phyloP scores from a whole-genome alignment of 2,113 vertebrate species.

The Crocuta crocuta region DNA sequence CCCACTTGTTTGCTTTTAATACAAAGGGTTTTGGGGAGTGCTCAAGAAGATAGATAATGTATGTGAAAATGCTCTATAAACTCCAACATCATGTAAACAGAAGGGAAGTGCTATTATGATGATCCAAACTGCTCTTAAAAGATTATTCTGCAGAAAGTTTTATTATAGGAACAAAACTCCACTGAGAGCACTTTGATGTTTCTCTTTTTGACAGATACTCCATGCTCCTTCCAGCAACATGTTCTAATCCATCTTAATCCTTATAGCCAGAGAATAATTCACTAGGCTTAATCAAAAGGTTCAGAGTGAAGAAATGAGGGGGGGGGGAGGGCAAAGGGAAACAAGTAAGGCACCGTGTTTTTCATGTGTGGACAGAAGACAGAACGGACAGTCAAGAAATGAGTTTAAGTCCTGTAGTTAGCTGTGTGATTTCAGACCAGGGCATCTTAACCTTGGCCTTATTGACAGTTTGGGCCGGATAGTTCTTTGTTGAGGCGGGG shows the following conservation, averaged over 20 bases:
- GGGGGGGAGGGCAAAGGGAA: not conserved
- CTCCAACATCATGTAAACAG: constrained; percentile 12
- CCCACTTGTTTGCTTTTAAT: not conserved
- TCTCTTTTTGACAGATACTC: constrained; percentile 21
- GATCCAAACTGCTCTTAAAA: not conserved
- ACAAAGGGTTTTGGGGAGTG: not conserved
- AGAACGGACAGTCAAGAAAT: not conserved
- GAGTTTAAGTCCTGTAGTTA: not conserved
- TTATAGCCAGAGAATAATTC: not conserved
- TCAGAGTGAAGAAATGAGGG: not conserved
- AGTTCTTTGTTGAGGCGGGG: not conserved
- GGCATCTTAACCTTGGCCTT: not conserved
- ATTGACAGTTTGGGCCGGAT: not conserved
- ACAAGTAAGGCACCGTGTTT: not conserved
- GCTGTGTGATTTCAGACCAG: not conserved
- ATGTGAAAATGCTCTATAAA: constrained; percentile 16
- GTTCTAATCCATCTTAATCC: constrained; percentile 21
- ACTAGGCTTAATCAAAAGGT: not conserved
- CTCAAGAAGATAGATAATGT: not conserved
- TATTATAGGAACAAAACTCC: constrained; percentile 7
- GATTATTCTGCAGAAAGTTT: not conserved
- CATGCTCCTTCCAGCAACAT: constrained; percentile 2
- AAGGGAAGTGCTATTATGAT: not conserved
- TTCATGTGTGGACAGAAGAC: not conserved
- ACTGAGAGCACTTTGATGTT: not conserved